Evolutionary conservation across 2,888 invertebrate species (phyloP).

Genomic region (Drosophila kanekoi): DNA sequence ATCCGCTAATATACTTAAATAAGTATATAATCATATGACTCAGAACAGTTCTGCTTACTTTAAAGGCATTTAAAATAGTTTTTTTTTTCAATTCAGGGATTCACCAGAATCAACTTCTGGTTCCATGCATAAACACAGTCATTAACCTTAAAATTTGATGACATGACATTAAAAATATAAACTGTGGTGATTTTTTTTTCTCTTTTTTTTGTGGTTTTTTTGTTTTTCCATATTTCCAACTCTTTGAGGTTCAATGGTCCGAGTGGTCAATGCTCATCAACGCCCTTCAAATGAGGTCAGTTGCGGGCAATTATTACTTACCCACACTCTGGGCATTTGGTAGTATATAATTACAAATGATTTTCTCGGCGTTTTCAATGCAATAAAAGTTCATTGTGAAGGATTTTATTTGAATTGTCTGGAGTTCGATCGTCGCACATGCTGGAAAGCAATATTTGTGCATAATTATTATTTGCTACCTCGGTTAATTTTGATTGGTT

Average conservation of each 20-base stretch:
- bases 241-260: constrained; percentile 65
- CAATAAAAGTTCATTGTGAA: constrained; percentile 71
- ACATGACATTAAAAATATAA: constrained; percentile 44
- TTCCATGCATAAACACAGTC: constrained; percentile 56
- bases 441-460: constrained; percentile 1
- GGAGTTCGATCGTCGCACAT: constrained; percentile 11
- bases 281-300: constrained; percentile 73
- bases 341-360: constrained; percentile 39
- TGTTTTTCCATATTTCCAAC: constrained; percentile 27
- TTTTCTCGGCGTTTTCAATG: constrained; percentile 36
- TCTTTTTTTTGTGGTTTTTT: constrained; percentile 9
- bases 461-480: constrained; percentile 30
- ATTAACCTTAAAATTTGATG: constrained; percentile 73
- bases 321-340: constrained; percentile 7
- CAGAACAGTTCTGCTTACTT: constrained; percentile 52
- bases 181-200: constrained; percentile 40
- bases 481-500: not conserved
- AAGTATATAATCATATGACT: constrained; percentile 28
- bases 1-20: constrained; percentile 7
- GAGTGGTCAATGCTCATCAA: constrained; percentile 70
- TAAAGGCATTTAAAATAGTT: constrained; percentile 25
- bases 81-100: constrained; percentile 38
- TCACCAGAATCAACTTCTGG: constrained; percentile 32
- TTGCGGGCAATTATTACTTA: constrained; percentile 46
- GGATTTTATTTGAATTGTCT: constrained; percentile 40